Evolutionary conservation across 2,888 invertebrate genomes (phyloP).

Genomic region (Hartigia nigra): DNA sequence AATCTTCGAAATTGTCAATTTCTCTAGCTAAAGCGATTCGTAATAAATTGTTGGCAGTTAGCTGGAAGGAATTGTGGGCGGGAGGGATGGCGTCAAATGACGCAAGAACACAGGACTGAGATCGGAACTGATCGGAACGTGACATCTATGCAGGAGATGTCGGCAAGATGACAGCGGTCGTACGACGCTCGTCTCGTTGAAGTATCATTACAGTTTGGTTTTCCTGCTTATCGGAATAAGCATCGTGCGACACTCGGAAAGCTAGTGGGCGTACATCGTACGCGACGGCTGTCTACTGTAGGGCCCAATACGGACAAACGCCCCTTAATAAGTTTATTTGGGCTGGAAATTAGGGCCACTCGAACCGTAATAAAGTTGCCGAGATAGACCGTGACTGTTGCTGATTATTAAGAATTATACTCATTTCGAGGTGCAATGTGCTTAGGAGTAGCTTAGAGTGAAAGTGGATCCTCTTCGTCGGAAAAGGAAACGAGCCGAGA

Average conservation of each 20-base stretch:
- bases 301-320: not conserved
- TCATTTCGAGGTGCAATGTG: not conserved
- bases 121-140: slow-evolving; percentile 4
- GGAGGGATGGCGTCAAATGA: slow-evolving; percentile 15
- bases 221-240: not conserved
- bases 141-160: slow-evolving; percentile 39
- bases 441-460: not conserved
- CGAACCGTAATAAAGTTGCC: not conserved
- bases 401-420: not conserved
- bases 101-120: not conserved
- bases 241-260: not conserved
- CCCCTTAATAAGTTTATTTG: not conserved
- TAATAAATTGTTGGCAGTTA: slow-evolving; percentile 19
- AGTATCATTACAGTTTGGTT: not conserved
- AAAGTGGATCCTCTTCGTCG: not conserved
- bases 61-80: slow-evolving; percentile 16
- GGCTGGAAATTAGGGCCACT: not conserved
- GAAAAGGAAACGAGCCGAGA: not conserved
- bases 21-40: not conserved
- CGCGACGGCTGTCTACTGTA: not conserved
- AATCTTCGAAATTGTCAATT: not conserved
- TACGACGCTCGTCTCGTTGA: slow-evolving; percentile 39
- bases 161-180: slow-evolving; percentile 55
- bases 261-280: not conserved
- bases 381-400: not conserved